A percentile compares a stretch with the other conserved stretches of the same genome.
These are phyloP conservation scores for Pissodes strobi DNA, from an alignment of 1,140 invertebrate species.

Conservation along the genomic window DNA sequence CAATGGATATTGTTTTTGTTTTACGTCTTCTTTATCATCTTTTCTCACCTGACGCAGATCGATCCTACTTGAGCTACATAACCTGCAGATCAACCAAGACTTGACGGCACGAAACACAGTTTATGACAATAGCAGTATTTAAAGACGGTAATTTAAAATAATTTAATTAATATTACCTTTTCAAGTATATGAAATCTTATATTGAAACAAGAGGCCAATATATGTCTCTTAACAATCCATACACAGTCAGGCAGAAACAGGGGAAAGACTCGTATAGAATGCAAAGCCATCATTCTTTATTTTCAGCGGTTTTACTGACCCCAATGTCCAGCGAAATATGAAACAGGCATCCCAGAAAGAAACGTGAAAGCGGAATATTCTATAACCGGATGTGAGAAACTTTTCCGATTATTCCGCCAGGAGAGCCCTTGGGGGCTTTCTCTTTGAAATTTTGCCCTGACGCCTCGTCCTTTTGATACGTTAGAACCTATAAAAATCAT, in stretches of 20 bases:
- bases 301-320: conserved; percentile 1
- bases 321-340: conserved; percentile 12
- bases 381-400: conserved; percentile 5
- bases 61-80: too few species aligned
- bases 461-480: background rate
- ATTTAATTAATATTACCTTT: too few species aligned
- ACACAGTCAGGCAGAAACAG: background rate
- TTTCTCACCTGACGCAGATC: too few species aligned
- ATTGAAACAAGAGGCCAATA: too few species aligned
- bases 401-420: conserved; percentile 11
- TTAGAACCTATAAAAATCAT: conserved; percentile 3
- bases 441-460: conserved; percentile 1
- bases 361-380: conserved; percentile 12
- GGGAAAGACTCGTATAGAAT: background rate
- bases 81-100: too few species aligned
- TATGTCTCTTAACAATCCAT: background rate
- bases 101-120: too few species aligned
- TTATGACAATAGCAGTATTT: too few species aligned
- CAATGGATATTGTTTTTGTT: too few species aligned
- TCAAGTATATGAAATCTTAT: too few species aligned
- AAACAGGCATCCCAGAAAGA: conserved; percentile 7
- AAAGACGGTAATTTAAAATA: too few species aligned
- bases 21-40: too few species aligned
- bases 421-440: conserved; percentile 1
- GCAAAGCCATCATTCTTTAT: background rate